Evolutionary conservation across 2,797 vertebrate species (phyloP).

Genomic region (Clamator glandarius): DNA sequence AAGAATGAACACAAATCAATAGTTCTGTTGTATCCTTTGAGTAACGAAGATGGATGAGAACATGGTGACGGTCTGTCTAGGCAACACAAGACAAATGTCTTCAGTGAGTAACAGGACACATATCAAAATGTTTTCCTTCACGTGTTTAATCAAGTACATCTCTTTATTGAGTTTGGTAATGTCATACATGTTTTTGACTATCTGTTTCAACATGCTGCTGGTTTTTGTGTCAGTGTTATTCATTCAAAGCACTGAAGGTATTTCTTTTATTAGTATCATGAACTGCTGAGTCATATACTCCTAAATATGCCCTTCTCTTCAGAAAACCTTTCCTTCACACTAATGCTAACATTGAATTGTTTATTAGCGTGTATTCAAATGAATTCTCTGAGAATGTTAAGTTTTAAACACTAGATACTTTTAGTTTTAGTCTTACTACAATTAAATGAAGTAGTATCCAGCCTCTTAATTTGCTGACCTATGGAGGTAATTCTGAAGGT

Average conservation of each 20-base stretch:
- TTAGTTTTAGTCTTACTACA: neutral
- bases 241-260: neutral
- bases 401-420: neutral
- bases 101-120: conserved; percentile 71
- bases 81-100: conserved; percentile 67
- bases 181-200: neutral
- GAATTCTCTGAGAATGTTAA: neutral
- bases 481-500: neutral
- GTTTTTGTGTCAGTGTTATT: neutral
- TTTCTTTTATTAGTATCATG: neutral
- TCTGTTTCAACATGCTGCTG: neutral
- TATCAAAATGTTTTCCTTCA: conserved; percentile 61
- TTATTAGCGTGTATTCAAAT: neutral
- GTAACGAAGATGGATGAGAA: conserved; percentile 77
- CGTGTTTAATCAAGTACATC: conserved; percentile 59
- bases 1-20: conserved; percentile 79
- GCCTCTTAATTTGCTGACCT: neutral
- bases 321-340: neutral
- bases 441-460: neutral
- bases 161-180: neutral
- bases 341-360: neutral
- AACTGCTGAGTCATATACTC: neutral
- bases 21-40: conserved; percentile 74
- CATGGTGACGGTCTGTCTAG: conserved; percentile 70
- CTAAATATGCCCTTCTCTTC: neutral